These are phyloP conservation scores for Aptenodytes patagonicus DNA, from an alignment of 2,113 vertebrate species.

Conservation along the genomic window DNA sequence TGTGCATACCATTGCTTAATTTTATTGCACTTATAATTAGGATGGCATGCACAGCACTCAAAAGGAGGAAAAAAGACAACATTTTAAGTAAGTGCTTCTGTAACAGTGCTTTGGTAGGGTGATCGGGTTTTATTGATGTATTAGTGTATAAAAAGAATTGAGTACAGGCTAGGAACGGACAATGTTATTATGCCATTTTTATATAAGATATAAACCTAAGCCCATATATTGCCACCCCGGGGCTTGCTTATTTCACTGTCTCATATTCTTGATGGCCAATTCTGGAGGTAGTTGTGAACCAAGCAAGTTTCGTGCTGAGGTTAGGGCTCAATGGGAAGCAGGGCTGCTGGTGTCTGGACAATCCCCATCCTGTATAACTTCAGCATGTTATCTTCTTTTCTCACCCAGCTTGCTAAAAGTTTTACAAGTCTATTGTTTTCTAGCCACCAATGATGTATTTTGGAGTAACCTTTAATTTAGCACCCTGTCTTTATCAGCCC, in stretches of 20 bases:
- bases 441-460: background rate
- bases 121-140: background rate
- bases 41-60: background rate
- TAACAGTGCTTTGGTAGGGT: background rate
- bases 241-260: background rate
- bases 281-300: background rate
- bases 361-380: background rate
- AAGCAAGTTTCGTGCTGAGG: background rate
- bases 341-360: background rate
- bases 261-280: background rate
- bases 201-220: conserved; percentile 24
- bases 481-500: conserved; percentile 41
- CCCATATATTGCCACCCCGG: background rate
- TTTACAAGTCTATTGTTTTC: conserved; percentile 14
- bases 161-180: background rate
- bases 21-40: conserved; percentile 18
- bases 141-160: conserved; percentile 39
- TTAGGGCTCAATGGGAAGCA: background rate
- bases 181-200: conserved; percentile 23
- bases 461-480: conserved; percentile 52
- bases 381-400: background rate
- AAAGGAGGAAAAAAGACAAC: background rate
- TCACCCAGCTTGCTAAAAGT: background rate
- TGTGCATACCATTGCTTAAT: background rate
- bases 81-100: background rate